Evolutionary conservation across 2,113 vertebrate genomes (phyloP), one percentile per base, ranked within the genome.

Genomic region (Etia nguti): DNA sequence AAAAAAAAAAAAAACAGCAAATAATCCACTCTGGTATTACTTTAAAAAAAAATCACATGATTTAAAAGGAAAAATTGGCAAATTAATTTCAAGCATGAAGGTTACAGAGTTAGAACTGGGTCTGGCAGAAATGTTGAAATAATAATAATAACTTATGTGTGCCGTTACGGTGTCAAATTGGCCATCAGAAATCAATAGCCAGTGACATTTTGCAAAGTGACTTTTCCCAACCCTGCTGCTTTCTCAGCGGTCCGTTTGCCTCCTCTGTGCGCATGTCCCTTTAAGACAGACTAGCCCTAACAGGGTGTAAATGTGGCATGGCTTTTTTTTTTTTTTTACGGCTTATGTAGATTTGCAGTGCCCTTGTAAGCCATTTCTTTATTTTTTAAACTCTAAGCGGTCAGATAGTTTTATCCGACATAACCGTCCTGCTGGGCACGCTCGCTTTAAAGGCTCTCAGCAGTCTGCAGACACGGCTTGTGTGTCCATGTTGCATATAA

Each of bases 251-350:
- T 89, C 88, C 89, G 85, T 94, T 92, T 87, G 93, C 90, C 90
- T 93, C 92, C 81, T 91, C 89, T 94, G 94, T 96, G 93, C 95
- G 95, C 96, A 96, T 96, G 96, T 95, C 96, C 96, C 96, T 97
- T 97, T 97, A 96, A 96, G 92, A 95, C 84, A 96, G 91, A 93
- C 92, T 46, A 91, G 83, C 90, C 95, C 93, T 22, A 81, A 83
- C 65, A 80, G 93, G 91, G 84, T 68, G 73, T 91, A 89, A 91
- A 92, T 93, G 91, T 93, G 94, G 95, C 95, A 95, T 95, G 94
- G 94, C 95, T 94, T 95, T 6, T 56, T 7, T 94, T 54, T 57
- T 94, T 62, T 36, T 65, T 88, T 48, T 87, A 91, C 87, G 89
- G 94, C 90, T 95, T 93, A 93, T 93, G 87, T 94, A 93, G 89